A percentile compares a stretch with the other conserved stretches of the same genome.
These are phyloP conservation scores for Uloborus plumipes DNA, from an alignment of 2,888 invertebrate species.

Conservation along the genomic window DNA sequence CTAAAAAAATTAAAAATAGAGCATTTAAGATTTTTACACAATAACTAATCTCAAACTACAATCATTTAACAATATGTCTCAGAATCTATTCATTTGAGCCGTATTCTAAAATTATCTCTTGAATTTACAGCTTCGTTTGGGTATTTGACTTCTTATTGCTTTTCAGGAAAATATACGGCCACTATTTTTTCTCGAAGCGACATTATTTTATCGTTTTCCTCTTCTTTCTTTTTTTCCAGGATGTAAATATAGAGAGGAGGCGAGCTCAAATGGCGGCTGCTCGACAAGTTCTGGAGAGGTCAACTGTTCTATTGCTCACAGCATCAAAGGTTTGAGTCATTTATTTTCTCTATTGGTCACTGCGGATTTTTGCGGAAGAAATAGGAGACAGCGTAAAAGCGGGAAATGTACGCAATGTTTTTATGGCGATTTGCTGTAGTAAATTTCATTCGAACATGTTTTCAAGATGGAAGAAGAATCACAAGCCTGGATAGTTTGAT, in stretches of 20 bases:
- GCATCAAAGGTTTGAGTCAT: conserved; percentile 85
- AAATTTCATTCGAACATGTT: conserved; percentile 3
- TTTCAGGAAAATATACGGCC: no score
- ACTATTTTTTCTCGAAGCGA: no score
- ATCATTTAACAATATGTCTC: no score
- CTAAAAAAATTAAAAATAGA: no score
- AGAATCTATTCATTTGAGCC: no score
- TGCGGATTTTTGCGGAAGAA: background rate
- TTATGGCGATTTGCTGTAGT: background rate
- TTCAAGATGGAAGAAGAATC: background rate
- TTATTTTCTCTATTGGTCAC: background rate
- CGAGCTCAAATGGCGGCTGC: conserved; percentile 97
- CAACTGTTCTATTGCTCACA: conserved; percentile 95
- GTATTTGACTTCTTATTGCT: no score
- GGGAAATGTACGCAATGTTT: background rate
- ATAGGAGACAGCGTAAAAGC: background rate
- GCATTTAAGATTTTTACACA: no score
- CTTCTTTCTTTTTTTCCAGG: conserved; percentile 69
- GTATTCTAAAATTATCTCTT: no score
- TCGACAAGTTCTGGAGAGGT: conserved; percentile 92
- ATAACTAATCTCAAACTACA: no score
- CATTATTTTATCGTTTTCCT: background rate
- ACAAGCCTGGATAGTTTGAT: no score
- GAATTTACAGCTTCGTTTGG: no score
- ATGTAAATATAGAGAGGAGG: conserved; percentile 85